Percentiles rank a stretch among this genome's conserved stretches.
phyloP scores from a whole-genome alignment of 2,888 invertebrate genomes.

The Antheraea yamamai region DNA sequence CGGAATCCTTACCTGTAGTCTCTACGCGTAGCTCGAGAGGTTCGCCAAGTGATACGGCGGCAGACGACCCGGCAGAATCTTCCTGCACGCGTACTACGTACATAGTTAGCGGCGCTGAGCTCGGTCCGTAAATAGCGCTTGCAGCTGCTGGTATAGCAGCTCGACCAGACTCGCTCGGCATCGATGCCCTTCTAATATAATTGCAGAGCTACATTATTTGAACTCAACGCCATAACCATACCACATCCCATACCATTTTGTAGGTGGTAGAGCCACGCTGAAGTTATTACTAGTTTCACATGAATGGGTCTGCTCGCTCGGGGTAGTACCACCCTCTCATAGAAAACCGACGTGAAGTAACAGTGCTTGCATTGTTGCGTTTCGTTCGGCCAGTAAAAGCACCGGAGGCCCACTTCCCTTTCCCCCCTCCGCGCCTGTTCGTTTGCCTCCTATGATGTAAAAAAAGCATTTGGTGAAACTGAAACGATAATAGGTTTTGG shows the following conservation, averaged over 20 bases:
- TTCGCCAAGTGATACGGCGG: slow-evolving; percentile 69
- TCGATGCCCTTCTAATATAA: slow-evolving; percentile 29
- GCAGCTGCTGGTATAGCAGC: slow-evolving; percentile 50
- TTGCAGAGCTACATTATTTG: neutral
- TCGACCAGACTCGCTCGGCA: slow-evolving; percentile 37
- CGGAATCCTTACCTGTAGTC: slow-evolving; percentile 50
- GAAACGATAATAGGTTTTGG: neutral
- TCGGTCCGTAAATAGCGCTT: slow-evolving; percentile 64
- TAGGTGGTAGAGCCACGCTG: no score
- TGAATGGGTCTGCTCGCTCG: no score
- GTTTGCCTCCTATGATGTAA: no score
- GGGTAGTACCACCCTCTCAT: no score
- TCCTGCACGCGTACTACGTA: slow-evolving; percentile 63
- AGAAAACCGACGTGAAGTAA: no score
- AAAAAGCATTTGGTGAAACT: neutral
- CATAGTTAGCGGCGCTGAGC: slow-evolving; percentile 60
- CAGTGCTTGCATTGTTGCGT: no score
- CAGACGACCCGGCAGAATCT: slow-evolving; percentile 36
- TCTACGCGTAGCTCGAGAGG: slow-evolving; percentile 69
- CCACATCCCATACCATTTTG: no score
- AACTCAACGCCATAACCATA: neutral
- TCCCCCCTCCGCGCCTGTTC: no score
- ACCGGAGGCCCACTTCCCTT: no score
- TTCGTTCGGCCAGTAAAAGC: no score
- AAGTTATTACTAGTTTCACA: no score